phyloP scores from a whole-genome alignment of 1,140 invertebrate genomes.

The Trichoplusia ni region DNA sequence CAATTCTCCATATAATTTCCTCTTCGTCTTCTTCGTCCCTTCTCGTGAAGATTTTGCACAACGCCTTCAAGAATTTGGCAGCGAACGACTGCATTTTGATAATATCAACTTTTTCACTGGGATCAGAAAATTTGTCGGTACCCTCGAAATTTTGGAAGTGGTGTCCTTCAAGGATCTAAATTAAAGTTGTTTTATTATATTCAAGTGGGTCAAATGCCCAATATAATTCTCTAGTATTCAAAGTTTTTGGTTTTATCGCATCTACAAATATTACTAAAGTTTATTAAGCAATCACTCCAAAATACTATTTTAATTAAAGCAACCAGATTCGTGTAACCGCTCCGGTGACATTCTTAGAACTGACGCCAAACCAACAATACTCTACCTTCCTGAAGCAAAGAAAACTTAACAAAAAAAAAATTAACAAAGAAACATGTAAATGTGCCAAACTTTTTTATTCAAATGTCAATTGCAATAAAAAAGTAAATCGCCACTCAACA shows the following conservation, averaged over 20 bases:
- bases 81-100: not conserved
- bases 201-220: too few species aligned
- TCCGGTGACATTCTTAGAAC: not conserved
- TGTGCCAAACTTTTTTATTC: conserved; percentile 27
- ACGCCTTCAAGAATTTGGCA: not conserved
- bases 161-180: too few species aligned
- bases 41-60: conserved; percentile 14
- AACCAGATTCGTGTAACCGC: not conserved
- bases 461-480: conserved; percentile 30
- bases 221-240: too few species aligned
- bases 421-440: conserved; percentile 11
- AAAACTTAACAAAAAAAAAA: conserved; percentile 5
- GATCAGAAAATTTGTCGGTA: too few species aligned
- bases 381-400: not conserved
- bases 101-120: not conserved
- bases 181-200: too few species aligned
- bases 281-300: not conserved
- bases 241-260: too few species aligned
- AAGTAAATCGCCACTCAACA: conserved; percentile 47
- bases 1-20: conserved; percentile 25
- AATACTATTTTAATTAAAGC: too few species aligned
- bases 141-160: too few species aligned
- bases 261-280: too few species aligned
- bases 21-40: conserved; percentile 14
- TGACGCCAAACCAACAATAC: not conserved